Evolutionary conservation across 2,888 invertebrate species (phyloP).

Genomic region (Heliconius hortense): DNA sequence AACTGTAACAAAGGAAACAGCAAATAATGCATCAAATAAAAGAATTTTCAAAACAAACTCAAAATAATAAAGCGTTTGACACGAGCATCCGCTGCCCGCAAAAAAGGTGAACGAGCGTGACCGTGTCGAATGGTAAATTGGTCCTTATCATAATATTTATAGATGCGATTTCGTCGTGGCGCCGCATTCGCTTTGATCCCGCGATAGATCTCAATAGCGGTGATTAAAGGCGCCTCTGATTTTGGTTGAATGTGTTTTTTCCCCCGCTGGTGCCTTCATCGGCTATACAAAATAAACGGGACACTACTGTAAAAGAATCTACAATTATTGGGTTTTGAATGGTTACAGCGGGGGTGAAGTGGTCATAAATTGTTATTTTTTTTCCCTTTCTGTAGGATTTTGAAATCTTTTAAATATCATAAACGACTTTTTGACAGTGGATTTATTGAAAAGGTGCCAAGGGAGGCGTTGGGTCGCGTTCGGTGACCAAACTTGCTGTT

Average conservation of each 20-base stretch:
- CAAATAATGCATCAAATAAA: slow-evolving; percentile 81
- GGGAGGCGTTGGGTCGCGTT: slow-evolving; percentile 61
- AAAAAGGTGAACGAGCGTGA: slow-evolving; percentile 67
- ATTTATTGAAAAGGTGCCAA: slow-evolving; percentile 68
- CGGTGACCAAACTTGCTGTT: slow-evolving; percentile 59
- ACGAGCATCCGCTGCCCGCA: slow-evolving; percentile 80
- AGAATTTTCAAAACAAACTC: slow-evolving; percentile 83
- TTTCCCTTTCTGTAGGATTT: slow-evolving; percentile 57
- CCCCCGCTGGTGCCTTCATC: slow-evolving; percentile 68
- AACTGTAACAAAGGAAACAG: slow-evolving; percentile 72
- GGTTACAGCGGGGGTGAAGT: slow-evolving; percentile 81
- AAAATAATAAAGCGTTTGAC: slow-evolving; percentile 82
- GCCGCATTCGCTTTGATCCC: slow-evolving; percentile 73
- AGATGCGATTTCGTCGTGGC: slow-evolving; percentile 68
- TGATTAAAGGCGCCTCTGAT: slow-evolving; percentile 83
- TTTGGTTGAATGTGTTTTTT: slow-evolving; percentile 80
- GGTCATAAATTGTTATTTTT: slow-evolving; percentile 80
- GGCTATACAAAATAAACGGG: slow-evolving; percentile 76
- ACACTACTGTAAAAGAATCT: slow-evolving; percentile 83
- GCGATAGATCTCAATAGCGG: slow-evolving; percentile 81
- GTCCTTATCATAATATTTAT: slow-evolving; percentile 71
- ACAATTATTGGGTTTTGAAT: slow-evolving; percentile 82
- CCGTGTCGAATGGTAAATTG: slow-evolving; percentile 63
- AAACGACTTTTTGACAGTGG: slow-evolving; percentile 63
- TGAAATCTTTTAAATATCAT: slow-evolving; percentile 77